phyloP scores from a whole-genome alignment of 1,140 invertebrate genomes.

The Diploscapter pachys region DNA sequence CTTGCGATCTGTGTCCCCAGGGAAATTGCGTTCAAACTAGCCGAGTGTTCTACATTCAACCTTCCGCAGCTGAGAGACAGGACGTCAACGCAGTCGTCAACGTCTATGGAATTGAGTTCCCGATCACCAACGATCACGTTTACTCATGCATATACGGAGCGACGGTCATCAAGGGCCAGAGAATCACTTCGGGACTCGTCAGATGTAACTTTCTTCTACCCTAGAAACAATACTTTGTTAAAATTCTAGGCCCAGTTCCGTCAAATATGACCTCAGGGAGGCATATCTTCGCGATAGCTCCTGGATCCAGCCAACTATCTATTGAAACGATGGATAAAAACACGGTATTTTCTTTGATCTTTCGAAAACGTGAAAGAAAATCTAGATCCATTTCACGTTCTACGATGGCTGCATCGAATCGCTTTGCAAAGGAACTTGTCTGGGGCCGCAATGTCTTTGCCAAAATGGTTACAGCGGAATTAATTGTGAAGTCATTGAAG shows the following conservation, averaged over 20 bases:
- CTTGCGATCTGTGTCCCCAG: constrained; percentile 16
- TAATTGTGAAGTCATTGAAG: constrained; percentile 19
- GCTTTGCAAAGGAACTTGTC: constrained; percentile 17
- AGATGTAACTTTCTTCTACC: background rate
- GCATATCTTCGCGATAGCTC: constrained; percentile 14
- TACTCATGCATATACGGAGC: constrained; percentile 10
- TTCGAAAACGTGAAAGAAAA: background rate
- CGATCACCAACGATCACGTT: constrained; percentile 8
- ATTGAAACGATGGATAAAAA: constrained; percentile 4
- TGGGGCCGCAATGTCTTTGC: constrained; percentile 23
- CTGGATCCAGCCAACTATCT: background rate
- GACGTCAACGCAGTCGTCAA: constrained; percentile 16
- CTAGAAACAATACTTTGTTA: too few species aligned
- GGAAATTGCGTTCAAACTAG: constrained; percentile 11
- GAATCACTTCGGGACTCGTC: background rate
- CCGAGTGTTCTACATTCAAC: constrained; percentile 13
- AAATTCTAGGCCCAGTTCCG: background rate
- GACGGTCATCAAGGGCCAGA: constrained; percentile 4
- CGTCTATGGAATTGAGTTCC: constrained; percentile 14
- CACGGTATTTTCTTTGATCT: background rate
- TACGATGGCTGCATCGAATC: constrained; percentile 14
- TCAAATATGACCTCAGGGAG: constrained; percentile 15
- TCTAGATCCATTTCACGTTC: constrained; percentile 23
- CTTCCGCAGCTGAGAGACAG: constrained; percentile 8
- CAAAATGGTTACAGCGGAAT: constrained; percentile 19